Conservation (phyloP, 30 jellyfish, hydroid and myxozoan genomes). For the Aurelia sp. region DNA sequence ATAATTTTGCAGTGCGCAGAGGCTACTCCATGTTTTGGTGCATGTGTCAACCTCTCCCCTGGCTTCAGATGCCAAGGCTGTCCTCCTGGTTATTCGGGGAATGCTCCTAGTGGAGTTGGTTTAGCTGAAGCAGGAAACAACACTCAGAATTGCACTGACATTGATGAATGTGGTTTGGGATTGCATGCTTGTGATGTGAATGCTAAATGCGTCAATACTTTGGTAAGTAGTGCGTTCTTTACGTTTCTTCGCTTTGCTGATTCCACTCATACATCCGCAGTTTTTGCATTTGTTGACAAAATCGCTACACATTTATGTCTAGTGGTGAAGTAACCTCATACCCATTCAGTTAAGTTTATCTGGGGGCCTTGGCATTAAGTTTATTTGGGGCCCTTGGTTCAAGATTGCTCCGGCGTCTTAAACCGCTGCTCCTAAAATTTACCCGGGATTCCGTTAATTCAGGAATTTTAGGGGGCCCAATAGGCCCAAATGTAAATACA, state of each 20-base stretch:
- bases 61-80: conserved; percentile 96
- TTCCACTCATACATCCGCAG: not conserved
- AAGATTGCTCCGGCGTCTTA: no score
- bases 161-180: conserved; percentile 80
- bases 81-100: conserved; percentile 93
- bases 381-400: no score
- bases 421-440: no score
- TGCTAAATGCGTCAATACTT: conserved; percentile 84
- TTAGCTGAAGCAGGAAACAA: conserved; percentile 69
- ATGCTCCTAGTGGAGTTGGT: conserved; percentile 96
- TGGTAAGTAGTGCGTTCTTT: conserved; percentile 48
- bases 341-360: no score
- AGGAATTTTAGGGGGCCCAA: no score
- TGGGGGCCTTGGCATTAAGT: no score
- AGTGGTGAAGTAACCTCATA: no score
- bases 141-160: conserved; percentile 86
- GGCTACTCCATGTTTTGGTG: conserved; percentile 60
- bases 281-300: not conserved
- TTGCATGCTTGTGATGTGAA: conserved; percentile 82
- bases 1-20: conserved; percentile 58
- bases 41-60: conserved; percentile 88
- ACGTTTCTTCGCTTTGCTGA: not conserved
- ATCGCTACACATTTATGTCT: no score
- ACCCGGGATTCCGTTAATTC: no score
- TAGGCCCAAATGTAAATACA: no score